phyloP scores from a whole-genome alignment of 2,113 vertebrate genomes.

The Oreochromis aureus region DNA sequence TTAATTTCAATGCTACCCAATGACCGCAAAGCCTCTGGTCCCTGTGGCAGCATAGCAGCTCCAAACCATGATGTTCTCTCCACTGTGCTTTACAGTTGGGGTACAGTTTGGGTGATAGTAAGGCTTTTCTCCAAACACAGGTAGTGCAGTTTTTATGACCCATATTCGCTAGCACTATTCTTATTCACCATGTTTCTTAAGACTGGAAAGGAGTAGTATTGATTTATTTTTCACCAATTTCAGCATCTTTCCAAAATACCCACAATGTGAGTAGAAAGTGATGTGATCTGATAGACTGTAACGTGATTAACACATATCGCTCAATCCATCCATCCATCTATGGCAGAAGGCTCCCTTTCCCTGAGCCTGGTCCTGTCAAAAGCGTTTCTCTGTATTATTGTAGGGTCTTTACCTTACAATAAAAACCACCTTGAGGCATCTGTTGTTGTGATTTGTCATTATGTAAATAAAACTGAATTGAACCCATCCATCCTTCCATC shows the following conservation, averaged over 20 bases:
- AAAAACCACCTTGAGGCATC: not conserved
- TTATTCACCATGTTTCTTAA: not conserved
- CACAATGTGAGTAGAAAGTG: not conserved
- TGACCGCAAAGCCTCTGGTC: not conserved
- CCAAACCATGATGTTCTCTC: not conserved
- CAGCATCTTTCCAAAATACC: not conserved
- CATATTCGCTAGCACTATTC: rapidly evolving
- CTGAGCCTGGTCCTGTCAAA: not conserved
- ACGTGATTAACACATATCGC: not conserved
- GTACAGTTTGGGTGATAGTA: not conserved
- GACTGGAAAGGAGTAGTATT: not conserved
- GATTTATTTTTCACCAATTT: not conserved
- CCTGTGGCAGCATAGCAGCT: not conserved
- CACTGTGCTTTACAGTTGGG: not conserved
- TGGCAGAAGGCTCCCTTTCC: not conserved
- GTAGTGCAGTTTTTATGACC: not conserved
- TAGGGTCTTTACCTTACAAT: not conserved
- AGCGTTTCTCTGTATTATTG: not conserved
- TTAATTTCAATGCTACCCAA: not conserved
- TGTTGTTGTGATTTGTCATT: not conserved
- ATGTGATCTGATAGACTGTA: not conserved
- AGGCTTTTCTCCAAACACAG: not conserved
- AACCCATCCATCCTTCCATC: not conserved
- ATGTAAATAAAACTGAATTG: not conserved
- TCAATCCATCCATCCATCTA: not conserved